Percentiles rank a stretch among this genome's conserved stretches.
Conservation (phyloP, 2,888 invertebrate species). For the Lasius fuliginosus region DNA sequence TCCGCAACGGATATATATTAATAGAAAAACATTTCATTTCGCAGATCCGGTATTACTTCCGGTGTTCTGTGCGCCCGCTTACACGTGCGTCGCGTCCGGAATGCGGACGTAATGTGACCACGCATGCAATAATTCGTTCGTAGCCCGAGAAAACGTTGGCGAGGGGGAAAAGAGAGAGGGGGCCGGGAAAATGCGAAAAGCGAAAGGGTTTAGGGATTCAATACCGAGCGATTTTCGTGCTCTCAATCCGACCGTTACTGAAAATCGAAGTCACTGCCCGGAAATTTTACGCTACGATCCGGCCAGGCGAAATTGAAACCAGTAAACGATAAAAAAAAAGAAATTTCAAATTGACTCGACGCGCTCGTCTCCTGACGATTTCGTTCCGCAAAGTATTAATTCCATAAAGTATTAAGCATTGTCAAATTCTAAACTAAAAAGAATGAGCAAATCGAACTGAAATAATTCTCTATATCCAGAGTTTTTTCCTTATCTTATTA, state of each 20-base stretch:
- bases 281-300: constrained; percentile 4
- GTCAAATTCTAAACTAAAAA: background rate
- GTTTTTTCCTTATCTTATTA: constrained; percentile 1
- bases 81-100: background rate
- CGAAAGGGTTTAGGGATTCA: constrained; percentile 37
- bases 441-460: background rate
- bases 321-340: constrained; percentile 2
- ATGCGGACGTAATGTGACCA: constrained; percentile 4
- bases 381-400: background rate
- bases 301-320: background rate
- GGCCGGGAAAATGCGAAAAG: constrained; percentile 24
- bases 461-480: background rate
- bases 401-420: background rate
- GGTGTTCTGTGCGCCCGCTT: constrained; percentile 12
- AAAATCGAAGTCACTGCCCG: constrained; percentile 1
- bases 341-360: background rate
- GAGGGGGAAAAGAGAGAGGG: background rate
- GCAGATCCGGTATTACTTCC: constrained; percentile 31
- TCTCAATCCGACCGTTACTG: constrained; percentile 22
- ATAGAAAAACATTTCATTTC: constrained; percentile 28
- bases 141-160: background rate
- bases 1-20: constrained; percentile 8
- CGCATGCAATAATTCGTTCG: constrained; percentile 20
- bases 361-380: background rate
- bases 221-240: constrained; percentile 32